A percentile compares a stretch with the other conserved stretches of the same genome.
phyloP scores from a whole-genome alignment of 2,888 invertebrate genomes.

The Panzeria rudis region DNA sequence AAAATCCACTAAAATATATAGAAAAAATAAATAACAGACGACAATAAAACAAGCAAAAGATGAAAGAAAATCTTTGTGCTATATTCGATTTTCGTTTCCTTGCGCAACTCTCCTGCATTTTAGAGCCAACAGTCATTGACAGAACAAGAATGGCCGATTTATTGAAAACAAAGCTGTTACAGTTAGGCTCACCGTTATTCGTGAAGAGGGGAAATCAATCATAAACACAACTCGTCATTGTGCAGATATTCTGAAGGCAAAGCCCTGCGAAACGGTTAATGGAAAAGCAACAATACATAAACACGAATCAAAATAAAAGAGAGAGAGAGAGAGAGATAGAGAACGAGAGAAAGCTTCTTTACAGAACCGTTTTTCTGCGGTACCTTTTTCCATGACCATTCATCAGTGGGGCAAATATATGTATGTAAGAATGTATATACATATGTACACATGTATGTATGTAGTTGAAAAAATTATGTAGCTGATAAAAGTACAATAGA shows the following conservation, averaged over 20 bases:
- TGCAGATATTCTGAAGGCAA: slow-evolving; percentile 22
- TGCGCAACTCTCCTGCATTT: slow-evolving; percentile 59
- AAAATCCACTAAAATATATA: background rate
- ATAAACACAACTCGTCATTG: background rate
- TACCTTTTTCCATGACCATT: slow-evolving; percentile 63
- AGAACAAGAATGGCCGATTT: background rate
- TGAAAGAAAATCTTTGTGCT: slow-evolving; percentile 54
- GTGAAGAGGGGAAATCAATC: slow-evolving; percentile 35
- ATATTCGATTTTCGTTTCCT: slow-evolving; percentile 55
- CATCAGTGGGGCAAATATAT: slow-evolving; percentile 15
- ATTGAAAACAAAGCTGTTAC: slow-evolving; percentile 6
- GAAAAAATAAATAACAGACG: slow-evolving; percentile 1
- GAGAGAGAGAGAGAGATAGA: background rate
- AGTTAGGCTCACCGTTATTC: slow-evolving; percentile 36
- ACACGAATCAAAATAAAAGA: background rate
- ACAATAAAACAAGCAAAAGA: slow-evolving; percentile 13
- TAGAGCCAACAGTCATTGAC: slow-evolving; percentile 3
- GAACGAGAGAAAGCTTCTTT: slow-evolving; percentile 8
- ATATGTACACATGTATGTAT: background rate
- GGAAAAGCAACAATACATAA: slow-evolving; percentile 5
- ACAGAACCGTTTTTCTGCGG: slow-evolving; percentile 73
- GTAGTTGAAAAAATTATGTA: background rate
- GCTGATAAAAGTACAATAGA: slow-evolving; percentile 10
- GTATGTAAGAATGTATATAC: background rate
- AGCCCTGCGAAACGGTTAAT: slow-evolving; percentile 68